Percentiles rank a stretch among this genome's conserved stretches.
phyloP scores from a whole-genome alignment of 2,113 vertebrate genomes.

The Xyliphius kryptos region DNA sequence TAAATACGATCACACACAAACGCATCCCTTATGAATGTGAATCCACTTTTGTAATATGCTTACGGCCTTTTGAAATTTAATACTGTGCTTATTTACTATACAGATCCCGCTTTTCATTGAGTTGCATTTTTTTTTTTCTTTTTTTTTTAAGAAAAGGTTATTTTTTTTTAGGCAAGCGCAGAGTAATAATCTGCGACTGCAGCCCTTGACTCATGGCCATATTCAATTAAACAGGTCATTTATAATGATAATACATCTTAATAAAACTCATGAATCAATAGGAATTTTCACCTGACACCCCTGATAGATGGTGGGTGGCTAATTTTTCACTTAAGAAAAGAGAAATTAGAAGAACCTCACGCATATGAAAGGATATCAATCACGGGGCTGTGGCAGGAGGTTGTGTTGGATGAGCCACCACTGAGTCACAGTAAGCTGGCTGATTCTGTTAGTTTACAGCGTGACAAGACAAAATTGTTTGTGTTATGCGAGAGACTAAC shows the following conservation, averaged over 20 bases:
- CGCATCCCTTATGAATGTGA: background rate
- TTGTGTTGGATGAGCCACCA: background rate
- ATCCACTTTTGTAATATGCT: constrained; percentile 1
- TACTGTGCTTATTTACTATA: constrained; percentile 25
- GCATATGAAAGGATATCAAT: background rate
- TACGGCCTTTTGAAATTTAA: constrained; percentile 19
- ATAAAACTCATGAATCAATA: constrained; percentile 16
- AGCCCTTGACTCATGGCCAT: background rate
- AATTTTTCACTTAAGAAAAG: constrained; percentile 9
- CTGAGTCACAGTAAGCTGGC: background rate
- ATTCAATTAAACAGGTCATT: constrained; percentile 7
- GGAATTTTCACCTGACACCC: background rate
- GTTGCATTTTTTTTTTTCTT: background rate
- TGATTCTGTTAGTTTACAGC: background rate
- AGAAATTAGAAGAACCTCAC: background rate
- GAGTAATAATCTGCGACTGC: background rate
- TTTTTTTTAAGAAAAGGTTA: constrained; percentile 14
- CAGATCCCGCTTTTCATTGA: constrained; percentile 2
- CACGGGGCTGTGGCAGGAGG: background rate
- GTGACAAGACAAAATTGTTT: background rate
- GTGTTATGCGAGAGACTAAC: too few species aligned
- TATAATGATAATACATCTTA: constrained; percentile 11
- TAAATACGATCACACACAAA: constrained; percentile 7
- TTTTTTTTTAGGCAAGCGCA: background rate
- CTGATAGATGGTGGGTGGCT: background rate